Evolutionary conservation across 2,888 invertebrate genomes (phyloP), one percentile per base, ranked within the genome.

Genomic region (Aleiodes testaceus): DNA sequence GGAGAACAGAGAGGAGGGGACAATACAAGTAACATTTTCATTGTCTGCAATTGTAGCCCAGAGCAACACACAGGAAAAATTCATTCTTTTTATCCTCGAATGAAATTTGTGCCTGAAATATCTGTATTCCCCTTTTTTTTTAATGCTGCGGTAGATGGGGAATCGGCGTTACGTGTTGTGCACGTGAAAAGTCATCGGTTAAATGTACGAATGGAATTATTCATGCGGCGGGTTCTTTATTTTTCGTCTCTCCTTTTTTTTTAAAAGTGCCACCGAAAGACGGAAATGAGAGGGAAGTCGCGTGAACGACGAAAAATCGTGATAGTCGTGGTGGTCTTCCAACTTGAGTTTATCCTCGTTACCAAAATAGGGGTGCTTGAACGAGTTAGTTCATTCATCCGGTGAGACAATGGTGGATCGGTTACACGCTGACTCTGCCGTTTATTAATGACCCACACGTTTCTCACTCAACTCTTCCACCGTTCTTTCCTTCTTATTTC

Each of bases 351-450:
- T 14, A 59, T 36, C 42, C 59, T 59, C 36, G 59, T 42, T 59
- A 59, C 59, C 59, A 59, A 59, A 59, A 59, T 59, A 59, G 59
- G 59, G 59, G 59, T 59, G 59, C 63, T 63, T 73, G 75, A 80
- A 77, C 76, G 72, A 77, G 79, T 80, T 82, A 80, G 82, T 83
- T 81, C 81, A 81, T 82, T 82, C 80, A 78, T 81, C 78, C 79
- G 77, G 79, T 76, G 80, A 81, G 78, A 84, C 83, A 84, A 84
- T 81, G 80, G 80, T 78, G 78, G 79, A 82, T 84, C 80, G 79
- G 77, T 84, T 78, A 81, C 81, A 81, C 79, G 77, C 75, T 81
- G 82, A 84, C 80, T 81, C 74, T 77, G 74, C 79, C 79, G 81
- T 84, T 84, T 85, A 84, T 85, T 84, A 84, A 84, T 84, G 83